Evolutionary conservation across 2,797 vertebrate species (phyloP).

Genomic region (Discoglossus pictus): DNA sequence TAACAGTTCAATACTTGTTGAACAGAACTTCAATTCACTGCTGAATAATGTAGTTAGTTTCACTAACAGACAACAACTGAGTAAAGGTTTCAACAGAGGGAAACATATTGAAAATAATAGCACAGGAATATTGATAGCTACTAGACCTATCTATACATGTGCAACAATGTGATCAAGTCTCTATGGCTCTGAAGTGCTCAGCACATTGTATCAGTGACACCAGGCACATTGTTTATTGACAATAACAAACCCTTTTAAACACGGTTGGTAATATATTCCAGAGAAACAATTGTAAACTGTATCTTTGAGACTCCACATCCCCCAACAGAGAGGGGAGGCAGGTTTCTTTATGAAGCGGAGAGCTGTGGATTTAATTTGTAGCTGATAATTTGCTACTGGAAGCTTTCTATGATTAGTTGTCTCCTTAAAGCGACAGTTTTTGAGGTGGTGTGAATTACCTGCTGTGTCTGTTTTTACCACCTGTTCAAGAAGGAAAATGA

Average conservation of each 20-base stretch:
- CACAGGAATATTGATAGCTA: too few species aligned
- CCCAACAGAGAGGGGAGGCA: conserved; percentile 47
- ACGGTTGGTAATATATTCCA: conserved; percentile 38
- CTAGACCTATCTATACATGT: background rate
- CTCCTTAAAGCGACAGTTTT: conserved; percentile 93
- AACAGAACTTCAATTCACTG: too few species aligned
- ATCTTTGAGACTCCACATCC: conserved; percentile 30
- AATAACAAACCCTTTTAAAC: conserved; percentile 23
- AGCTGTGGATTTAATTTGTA: conserved; percentile 93
- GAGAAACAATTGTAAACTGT: conserved; percentile 42
- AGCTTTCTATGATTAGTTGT: conserved; percentile 88
- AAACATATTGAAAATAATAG: too few species aligned
- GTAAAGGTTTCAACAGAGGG: too few species aligned
- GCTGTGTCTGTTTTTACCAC: conserved; percentile 92
- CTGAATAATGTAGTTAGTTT: too few species aligned
- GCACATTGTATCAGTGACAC: conserved; percentile 37
- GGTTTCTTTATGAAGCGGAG: conserved; percentile 69
- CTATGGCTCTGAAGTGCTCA: conserved; percentile 31
- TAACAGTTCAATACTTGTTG: too few species aligned
- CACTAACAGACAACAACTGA: too few species aligned
- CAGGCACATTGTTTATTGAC: conserved; percentile 28
- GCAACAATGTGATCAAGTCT: conserved; percentile 18
- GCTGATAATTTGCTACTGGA: conserved; percentile 94
- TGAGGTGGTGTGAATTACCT: conserved; percentile 96
- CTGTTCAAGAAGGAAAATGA: conserved; percentile 85